Percentiles rank a stretch among this genome's conserved stretches.
Conservation (phyloP, 2,888 invertebrate species). For the Byasa hedistus region DNA sequence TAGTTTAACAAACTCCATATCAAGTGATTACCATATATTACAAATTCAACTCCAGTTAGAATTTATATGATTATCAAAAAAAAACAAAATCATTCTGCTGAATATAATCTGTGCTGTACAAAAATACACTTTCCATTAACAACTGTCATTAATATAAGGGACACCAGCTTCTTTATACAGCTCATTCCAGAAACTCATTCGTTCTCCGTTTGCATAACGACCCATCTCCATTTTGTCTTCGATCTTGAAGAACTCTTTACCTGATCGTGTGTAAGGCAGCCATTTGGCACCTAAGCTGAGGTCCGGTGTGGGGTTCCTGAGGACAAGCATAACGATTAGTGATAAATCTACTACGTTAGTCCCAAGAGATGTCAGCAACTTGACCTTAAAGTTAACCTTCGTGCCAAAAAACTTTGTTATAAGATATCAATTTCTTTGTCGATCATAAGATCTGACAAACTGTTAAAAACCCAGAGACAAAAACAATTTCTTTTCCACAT, state of each 20-base stretch:
- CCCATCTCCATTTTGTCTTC: slow-evolving; percentile 48
- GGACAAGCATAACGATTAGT: slow-evolving; percentile 21
- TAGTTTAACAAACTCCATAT: too few species aligned
- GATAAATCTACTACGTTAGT: neutral
- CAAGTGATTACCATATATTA: too few species aligned
- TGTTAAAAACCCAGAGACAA: too few species aligned
- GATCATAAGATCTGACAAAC: too few species aligned
- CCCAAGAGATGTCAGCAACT: too few species aligned
- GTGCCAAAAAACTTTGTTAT: too few species aligned
- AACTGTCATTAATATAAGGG: slow-evolving; percentile 37
- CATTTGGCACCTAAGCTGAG: slow-evolving; percentile 52
- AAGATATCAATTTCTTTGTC: too few species aligned
- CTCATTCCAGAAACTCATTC: slow-evolving; percentile 64
- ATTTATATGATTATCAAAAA: neutral
- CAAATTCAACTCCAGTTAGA: too few species aligned
- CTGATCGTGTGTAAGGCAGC: slow-evolving; percentile 48
- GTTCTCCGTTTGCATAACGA: slow-evolving; percentile 49
- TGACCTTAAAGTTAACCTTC: too few species aligned
- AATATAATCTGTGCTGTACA: neutral
- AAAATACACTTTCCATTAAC: neutral
- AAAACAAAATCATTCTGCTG: neutral
- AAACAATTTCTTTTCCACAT: too few species aligned
- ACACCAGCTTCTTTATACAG: slow-evolving; percentile 56
- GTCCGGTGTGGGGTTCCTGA: slow-evolving; percentile 60
- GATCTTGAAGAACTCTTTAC: slow-evolving; percentile 58